Percentiles rank a stretch among this genome's conserved stretches.
phyloP scores from a whole-genome alignment of 2,888 invertebrate species.

The Thereva unica region DNA sequence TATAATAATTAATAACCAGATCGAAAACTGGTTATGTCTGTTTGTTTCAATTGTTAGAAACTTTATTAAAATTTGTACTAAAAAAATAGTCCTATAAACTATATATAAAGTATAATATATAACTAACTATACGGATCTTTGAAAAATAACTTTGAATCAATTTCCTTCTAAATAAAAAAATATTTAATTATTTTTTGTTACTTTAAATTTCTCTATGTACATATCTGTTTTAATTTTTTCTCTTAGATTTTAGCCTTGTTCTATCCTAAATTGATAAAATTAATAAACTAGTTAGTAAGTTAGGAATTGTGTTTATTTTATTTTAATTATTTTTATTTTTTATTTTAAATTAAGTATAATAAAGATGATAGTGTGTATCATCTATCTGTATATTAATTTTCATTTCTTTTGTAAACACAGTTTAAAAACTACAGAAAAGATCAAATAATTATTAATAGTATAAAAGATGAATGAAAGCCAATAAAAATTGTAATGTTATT shows the following conservation, averaged over 20 bases:
- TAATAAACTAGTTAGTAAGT: constrained; percentile 16
- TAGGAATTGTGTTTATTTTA: constrained; percentile 30
- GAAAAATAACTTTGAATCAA: too few species aligned
- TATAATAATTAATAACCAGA: too few species aligned
- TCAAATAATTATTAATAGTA: constrained; percentile 13
- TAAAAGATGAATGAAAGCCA: background rate
- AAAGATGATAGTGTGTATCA: constrained; percentile 8
- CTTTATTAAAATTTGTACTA: too few species aligned
- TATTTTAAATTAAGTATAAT: constrained; percentile 14
- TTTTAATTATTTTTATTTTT: too few species aligned
- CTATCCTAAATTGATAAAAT: constrained; percentile 22
- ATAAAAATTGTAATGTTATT: background rate
- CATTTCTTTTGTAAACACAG: constrained; percentile 2
- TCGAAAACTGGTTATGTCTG: too few species aligned
- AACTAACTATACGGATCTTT: too few species aligned
- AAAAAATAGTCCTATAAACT: too few species aligned
- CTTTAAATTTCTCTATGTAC: constrained; percentile 11
- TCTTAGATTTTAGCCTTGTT: constrained; percentile 18
- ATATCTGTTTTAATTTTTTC: constrained; percentile 31
- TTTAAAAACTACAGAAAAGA: background rate
- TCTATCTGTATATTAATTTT: constrained; percentile 23
- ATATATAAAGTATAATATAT: too few species aligned
- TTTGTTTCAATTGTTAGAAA: too few species aligned
- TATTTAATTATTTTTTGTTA: constrained; percentile 29
- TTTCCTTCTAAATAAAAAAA: background rate